phyloP scores from a whole-genome alignment of 2,797 vertebrate species.

The Tenualosa thibaudeaui region DNA sequence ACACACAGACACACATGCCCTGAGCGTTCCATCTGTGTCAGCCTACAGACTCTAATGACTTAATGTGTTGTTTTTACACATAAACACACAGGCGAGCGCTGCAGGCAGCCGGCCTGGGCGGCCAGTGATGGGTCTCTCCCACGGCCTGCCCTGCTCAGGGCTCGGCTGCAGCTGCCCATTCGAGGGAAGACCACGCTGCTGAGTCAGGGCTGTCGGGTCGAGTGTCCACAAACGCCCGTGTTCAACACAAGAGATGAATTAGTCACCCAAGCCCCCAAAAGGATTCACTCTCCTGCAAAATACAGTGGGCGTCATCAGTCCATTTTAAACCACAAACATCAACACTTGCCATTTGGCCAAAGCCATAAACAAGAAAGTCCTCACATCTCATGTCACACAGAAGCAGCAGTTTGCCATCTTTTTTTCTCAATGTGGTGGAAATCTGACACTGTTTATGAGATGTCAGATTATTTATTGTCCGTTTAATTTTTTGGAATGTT shows the following conservation, averaged over 20 bases:
- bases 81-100: slow-evolving; percentile 40
- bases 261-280: not conserved
- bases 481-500: not conserved
- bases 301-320: not conserved
- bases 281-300: not conserved
- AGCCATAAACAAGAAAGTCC: not conserved
- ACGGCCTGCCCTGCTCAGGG: not conserved
- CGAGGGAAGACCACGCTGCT: not conserved
- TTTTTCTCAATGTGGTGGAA: not conserved
- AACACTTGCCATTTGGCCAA: not conserved
- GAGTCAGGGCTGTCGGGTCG: not conserved
- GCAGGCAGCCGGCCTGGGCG: slow-evolving; percentile 16
- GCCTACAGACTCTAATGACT: slow-evolving; percentile 58
- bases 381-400: not conserved
- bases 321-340: not conserved
- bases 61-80: slow-evolving; percentile 43
- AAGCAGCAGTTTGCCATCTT: not conserved
- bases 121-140: not conserved
- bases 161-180: too few species aligned
- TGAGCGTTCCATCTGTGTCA: slow-evolving; percentile 62
- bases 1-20: slow-evolving; percentile 44
- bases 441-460: not conserved
- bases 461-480: not conserved
- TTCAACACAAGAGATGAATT: not conserved
- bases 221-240: not conserved